Evolutionary conservation across 64 coral and sea anemone genomes (phyloP).

Genomic region (Montipora foliosa): DNA sequence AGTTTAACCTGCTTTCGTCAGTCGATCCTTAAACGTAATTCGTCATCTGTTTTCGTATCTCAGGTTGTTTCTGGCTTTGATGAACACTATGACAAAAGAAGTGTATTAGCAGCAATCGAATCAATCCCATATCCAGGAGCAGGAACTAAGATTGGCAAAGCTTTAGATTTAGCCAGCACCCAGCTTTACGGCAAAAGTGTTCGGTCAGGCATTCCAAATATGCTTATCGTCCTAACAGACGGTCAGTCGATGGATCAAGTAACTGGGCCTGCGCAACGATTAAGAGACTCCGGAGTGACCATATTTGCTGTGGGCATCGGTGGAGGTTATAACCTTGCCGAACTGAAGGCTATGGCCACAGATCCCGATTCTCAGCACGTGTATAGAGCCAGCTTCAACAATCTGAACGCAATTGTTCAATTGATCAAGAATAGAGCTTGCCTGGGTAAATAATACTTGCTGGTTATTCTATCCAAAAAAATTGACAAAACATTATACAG

Average conservation of each 20-base stretch:
- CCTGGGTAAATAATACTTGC: neutral
- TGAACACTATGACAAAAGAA: neutral
- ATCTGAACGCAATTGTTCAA: constrained; percentile 37
- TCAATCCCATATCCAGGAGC: neutral
- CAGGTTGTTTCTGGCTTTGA: neutral
- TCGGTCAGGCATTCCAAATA: neutral
- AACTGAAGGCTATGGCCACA: constrained; percentile 64
- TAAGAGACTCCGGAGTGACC: neutral
- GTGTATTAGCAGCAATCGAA: neutral
- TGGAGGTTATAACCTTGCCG: neutral
- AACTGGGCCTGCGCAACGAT: neutral
- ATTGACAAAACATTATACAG: too few relatives aligned
- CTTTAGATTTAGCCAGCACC: neutral
- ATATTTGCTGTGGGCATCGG: constrained; percentile 39
- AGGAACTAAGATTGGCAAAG: neutral
- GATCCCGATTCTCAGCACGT: constrained; percentile 51
- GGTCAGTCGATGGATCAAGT: constrained; percentile 34
- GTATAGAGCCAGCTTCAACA: constrained; percentile 53
- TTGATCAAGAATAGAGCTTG: constrained; percentile 57
- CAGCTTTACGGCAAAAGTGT: neutral
- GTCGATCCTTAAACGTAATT: too few relatives aligned
- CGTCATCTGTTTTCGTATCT: too few relatives aligned
- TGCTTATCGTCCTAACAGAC: constrained; percentile 32
- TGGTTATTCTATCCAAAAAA: too few relatives aligned
- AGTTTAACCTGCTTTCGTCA: too few relatives aligned